Conservation (phyloP, 2,113 vertebrate genomes). For the Brevimyrus niger region DNA sequence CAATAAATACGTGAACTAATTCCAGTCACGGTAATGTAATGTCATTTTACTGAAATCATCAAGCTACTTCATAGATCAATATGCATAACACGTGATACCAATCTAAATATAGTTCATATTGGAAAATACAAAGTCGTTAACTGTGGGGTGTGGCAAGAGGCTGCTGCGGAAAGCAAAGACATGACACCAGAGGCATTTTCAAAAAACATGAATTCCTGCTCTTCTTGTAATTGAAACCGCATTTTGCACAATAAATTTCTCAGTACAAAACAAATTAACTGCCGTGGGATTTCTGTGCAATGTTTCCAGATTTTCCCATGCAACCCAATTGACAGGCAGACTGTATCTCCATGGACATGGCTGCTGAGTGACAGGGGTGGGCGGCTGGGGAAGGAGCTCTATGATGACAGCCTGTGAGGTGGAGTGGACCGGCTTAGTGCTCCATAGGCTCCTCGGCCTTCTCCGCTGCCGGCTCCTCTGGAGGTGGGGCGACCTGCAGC, state of each 20-base stretch:
- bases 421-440: not conserved
- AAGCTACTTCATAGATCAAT: not conserved
- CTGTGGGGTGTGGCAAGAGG: not conserved
- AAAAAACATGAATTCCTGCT: not conserved
- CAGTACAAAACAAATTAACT: not conserved
- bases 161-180: not conserved
- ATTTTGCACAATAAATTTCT: not conserved
- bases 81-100: not conserved
- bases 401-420: no score
- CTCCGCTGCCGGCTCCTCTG: slow-evolving; percentile 60
- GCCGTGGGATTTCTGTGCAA: not conserved
- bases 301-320: not conserved
- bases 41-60: not conserved
- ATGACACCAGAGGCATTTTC: not conserved
- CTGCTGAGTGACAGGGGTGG: not conserved
- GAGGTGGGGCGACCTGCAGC: slow-evolving; percentile 51
- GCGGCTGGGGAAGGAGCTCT: not conserved
- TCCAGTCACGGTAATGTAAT: not conserved
- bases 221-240: slow-evolving; percentile 1
- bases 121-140: not conserved
- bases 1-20: not conserved
- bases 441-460: slow-evolving; percentile 72
- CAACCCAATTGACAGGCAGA: not conserved
- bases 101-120: no score
- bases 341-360: not conserved